Conservation (phyloP, 2,888 invertebrate genomes). For the Platynereis dumerilii region DNA sequence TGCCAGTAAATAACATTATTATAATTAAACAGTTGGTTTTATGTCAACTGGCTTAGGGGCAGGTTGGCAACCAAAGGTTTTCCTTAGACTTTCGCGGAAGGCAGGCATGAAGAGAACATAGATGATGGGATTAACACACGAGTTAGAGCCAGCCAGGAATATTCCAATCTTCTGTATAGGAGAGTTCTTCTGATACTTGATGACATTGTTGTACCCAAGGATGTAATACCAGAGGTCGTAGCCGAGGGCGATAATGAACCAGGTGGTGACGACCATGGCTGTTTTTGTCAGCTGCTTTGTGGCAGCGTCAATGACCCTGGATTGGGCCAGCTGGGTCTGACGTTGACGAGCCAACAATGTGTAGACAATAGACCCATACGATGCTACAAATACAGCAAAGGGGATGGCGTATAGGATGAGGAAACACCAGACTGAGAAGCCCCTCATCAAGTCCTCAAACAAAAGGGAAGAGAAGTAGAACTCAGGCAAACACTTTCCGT, state of each 20-base stretch:
- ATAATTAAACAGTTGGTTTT: too few relatives aligned
- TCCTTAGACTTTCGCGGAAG: background rate
- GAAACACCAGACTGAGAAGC: background rate
- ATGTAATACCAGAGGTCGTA: conserved; percentile 6
- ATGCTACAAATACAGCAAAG: background rate
- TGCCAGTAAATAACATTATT: too few relatives aligned
- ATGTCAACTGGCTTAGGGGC: too few relatives aligned
- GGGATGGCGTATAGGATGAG: background rate
- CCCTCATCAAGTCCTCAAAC: background rate
- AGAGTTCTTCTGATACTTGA: background rate
- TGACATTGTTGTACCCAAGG: background rate
- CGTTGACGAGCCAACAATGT: background rate
- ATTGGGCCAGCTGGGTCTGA: background rate
- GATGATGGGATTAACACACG: background rate
- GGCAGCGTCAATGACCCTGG: background rate
- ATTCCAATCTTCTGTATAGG: conserved; percentile 4
- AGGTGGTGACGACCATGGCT: background rate
- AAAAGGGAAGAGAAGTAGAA: background rate
- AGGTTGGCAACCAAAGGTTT: background rate
- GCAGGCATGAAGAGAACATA: conserved; percentile 5
- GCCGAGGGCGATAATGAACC: background rate
- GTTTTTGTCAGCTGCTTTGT: conserved; percentile 4
- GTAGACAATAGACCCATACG: background rate
- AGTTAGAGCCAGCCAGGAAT: background rate
- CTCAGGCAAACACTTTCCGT: background rate